These are phyloP conservation scores for Pampusana beccarii DNA, from an alignment of 2,113 vertebrate genomes.

Conservation along the genomic window DNA sequence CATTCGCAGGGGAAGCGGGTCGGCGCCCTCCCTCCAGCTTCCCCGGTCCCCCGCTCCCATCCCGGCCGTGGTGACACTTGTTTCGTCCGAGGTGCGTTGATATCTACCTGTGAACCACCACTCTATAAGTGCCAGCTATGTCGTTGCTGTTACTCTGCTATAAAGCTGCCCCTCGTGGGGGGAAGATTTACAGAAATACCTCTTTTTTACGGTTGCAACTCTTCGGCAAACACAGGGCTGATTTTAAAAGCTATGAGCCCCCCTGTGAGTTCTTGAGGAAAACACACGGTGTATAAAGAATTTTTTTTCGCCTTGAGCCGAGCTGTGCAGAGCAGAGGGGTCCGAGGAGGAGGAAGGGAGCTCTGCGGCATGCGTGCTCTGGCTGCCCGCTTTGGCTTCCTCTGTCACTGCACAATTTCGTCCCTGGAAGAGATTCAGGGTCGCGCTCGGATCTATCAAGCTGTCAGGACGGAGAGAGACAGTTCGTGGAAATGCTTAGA, in stretches of 20 bases:
- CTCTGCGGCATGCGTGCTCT: background rate
- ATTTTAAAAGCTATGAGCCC: background rate
- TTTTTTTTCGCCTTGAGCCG: background rate
- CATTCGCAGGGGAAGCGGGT: background rate
- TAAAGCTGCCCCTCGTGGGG: background rate
- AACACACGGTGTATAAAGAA: background rate
- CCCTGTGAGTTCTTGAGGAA: background rate
- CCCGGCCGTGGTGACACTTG: background rate
- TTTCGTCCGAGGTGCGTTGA: background rate
- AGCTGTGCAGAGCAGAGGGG: background rate
- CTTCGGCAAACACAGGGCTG: background rate
- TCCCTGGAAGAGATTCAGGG: conserved; percentile 10
- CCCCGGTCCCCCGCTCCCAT: background rate
- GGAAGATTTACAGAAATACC: background rate
- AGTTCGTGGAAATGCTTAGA: background rate
- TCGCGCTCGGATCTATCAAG: background rate
- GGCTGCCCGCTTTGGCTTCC: background rate
- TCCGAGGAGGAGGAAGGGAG: background rate
- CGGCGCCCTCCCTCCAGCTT: no score
- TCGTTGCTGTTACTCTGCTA: background rate
- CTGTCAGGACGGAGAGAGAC: background rate
- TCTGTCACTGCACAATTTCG: background rate
- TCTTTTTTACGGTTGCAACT: background rate
- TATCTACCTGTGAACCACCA: background rate
- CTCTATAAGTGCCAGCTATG: background rate